phyloP scores from a whole-genome alignment of 2,113 vertebrate species.

The Stegastes partitus region DNA sequence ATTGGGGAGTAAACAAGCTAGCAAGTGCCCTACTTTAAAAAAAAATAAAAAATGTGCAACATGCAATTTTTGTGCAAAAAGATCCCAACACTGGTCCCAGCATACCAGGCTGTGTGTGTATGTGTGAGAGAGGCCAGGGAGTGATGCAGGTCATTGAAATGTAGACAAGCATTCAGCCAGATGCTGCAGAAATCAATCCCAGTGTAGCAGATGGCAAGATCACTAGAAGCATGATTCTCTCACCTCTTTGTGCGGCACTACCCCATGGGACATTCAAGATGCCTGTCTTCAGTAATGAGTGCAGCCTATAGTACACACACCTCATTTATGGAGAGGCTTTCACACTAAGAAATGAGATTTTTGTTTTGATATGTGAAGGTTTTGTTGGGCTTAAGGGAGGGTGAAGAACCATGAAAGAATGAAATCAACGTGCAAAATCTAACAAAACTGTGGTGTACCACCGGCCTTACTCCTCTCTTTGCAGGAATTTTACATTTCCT shows the following conservation, averaged over 20 bases:
- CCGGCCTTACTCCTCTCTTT: neutral
- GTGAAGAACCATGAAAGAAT: conserved; percentile 13
- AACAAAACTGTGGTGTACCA: conserved; percentile 1
- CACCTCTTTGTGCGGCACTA: conserved; percentile 48
- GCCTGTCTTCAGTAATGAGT: conserved; percentile 53
- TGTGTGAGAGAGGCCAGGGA: neutral
- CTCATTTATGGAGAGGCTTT: conserved; percentile 17
- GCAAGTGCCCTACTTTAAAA: too few relatives aligned
- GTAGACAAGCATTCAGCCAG: conserved; percentile 62
- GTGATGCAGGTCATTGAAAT: conserved; percentile 66
- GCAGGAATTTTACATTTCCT: conserved; percentile 17
- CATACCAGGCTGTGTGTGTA: neutral
- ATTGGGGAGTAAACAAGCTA: too few relatives aligned
- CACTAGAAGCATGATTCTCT: conserved; percentile 52
- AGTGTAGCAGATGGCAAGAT: conserved; percentile 68
- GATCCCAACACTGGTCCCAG: too few relatives aligned
- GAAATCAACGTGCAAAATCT: conserved; percentile 16
- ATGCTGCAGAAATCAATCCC: conserved; percentile 71
- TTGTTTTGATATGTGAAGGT: conserved; percentile 23
- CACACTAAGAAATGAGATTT: conserved; percentile 17
- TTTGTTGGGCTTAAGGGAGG: conserved; percentile 7
- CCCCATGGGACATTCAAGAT: conserved; percentile 51
- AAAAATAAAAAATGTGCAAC: too few relatives aligned
- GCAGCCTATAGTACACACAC: conserved; percentile 15
- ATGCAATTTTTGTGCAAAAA: too few relatives aligned